Conservation (phyloP, 1,140 invertebrate species). For the Brachionus plicatilis region DNA sequence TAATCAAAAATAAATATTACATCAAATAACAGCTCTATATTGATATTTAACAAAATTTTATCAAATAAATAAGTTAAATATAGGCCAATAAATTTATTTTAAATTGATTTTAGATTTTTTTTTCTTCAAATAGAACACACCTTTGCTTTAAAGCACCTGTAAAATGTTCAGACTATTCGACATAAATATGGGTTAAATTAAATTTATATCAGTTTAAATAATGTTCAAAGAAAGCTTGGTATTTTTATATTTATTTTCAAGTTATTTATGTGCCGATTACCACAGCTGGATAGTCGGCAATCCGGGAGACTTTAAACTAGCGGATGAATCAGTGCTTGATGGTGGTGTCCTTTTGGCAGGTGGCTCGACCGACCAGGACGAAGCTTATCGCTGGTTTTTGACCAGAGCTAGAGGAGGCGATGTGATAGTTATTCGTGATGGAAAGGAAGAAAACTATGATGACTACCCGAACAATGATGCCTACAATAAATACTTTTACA, state of each 20-base stretch:
- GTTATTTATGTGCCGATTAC: background rate
- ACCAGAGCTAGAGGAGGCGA: background rate
- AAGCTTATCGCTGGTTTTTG: background rate
- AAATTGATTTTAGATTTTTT: no score
- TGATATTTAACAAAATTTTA: no score
- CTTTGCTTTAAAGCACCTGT: background rate
- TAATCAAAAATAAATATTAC: no score
- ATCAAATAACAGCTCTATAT: no score
- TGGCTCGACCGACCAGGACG: background rate
- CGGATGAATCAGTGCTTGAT: background rate
- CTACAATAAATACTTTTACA: slow-evolving; percentile 33
- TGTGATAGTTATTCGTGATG: slow-evolving; percentile 8
- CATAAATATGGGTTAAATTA: background rate
- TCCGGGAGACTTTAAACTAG: background rate
- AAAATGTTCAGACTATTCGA: background rate
- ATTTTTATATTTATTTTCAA: background rate
- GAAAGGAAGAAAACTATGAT: background rate
- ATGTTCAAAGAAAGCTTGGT: background rate
- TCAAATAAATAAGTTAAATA: no score
- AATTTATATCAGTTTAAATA: background rate
- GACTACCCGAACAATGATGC: slow-evolving; percentile 23
- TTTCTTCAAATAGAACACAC: background rate
- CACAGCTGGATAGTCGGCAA: slow-evolving; percentile 17
- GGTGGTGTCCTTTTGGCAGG: slow-evolving; percentile 10
- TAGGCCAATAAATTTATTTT: no score